phyloP scores from a whole-genome alignment of 2,888 invertebrate species.

The Cryptocephalus moraei region DNA sequence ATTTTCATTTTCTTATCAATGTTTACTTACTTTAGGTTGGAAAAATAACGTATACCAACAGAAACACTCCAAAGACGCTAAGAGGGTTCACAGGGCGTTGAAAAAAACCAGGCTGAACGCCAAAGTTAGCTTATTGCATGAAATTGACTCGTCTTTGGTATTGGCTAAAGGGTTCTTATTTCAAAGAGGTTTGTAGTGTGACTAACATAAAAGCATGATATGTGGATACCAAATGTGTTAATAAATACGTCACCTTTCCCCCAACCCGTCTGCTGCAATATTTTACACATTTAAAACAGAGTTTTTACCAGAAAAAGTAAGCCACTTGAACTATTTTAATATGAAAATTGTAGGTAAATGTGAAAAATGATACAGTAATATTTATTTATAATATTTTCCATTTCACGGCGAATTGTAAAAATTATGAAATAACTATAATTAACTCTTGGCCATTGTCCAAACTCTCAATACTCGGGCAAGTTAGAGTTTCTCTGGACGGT shows the following conservation, averaged over 20 bases:
- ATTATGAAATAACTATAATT: conserved; percentile 13
- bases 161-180: conserved; percentile 54
- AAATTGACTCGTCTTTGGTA: conserved; percentile 51
- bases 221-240: no score
- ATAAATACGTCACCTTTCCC: no score
- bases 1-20: no score
- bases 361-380: conserved; percentile 2
- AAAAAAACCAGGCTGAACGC: conserved; percentile 28
- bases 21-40: conserved; percentile 1
- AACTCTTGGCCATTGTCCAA: conserved; percentile 11
- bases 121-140: conserved; percentile 44
- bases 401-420: conserved; percentile 9
- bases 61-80: conserved; percentile 29
- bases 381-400: conserved; percentile 6
- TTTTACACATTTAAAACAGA: no score
- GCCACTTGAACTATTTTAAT: no score
- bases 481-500: no score
- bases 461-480: no score
- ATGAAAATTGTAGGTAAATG: no score
- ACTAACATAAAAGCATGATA: no score
- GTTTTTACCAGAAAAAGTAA: no score
- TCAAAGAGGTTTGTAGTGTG: conserved; percentile 19
- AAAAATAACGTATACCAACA: conserved; percentile 14
- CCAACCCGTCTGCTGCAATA: no score
- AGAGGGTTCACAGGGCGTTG: conserved; percentile 30